Evolutionary conservation across 64 coral and sea anemone species (phyloP).

Genomic region (Stichodactyla mertensii): DNA sequence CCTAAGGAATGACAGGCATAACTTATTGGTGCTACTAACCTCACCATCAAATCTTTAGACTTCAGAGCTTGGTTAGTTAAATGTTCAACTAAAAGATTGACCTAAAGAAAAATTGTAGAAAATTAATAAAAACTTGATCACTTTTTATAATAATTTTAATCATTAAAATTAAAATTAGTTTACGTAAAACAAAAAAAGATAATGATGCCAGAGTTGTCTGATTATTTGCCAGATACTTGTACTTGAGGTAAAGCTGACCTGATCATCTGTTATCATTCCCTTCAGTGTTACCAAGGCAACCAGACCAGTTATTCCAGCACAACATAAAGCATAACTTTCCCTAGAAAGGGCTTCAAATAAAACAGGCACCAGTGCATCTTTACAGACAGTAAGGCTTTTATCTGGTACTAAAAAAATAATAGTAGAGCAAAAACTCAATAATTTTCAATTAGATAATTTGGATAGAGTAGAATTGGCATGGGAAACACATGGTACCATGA

Average conservation of each 20-base stretch:
- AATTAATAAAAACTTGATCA: no score
- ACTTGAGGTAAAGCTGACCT: not conserved
- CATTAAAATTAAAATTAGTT: no score
- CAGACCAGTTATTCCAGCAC: constrained; percentile 29
- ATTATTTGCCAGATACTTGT: not conserved
- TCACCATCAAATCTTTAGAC: constrained; percentile 2
- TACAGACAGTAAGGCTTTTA: not conserved
- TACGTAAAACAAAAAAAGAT: no score
- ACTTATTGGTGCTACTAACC: not conserved
- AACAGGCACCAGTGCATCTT: not conserved
- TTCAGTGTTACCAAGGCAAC: constrained; percentile 39
- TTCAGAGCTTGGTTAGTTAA: constrained; percentile 12
- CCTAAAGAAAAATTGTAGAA: not conserved
- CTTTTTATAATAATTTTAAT: no score
- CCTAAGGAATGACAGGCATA: not conserved
- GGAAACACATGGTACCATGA: not conserved
- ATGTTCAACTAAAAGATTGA: not conserved
- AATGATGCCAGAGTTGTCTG: no score
- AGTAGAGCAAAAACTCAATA: not conserved
- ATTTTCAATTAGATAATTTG: not conserved
- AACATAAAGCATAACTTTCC: constrained; percentile 4
- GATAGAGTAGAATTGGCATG: not conserved
- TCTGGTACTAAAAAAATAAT: not conserved
- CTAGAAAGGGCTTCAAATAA: constrained; percentile 34
- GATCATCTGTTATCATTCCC: constrained; percentile 22